Base-by-base conservation (phyloP, 2,113 vertebrate species). In the Spea bombifrons region DNA sequence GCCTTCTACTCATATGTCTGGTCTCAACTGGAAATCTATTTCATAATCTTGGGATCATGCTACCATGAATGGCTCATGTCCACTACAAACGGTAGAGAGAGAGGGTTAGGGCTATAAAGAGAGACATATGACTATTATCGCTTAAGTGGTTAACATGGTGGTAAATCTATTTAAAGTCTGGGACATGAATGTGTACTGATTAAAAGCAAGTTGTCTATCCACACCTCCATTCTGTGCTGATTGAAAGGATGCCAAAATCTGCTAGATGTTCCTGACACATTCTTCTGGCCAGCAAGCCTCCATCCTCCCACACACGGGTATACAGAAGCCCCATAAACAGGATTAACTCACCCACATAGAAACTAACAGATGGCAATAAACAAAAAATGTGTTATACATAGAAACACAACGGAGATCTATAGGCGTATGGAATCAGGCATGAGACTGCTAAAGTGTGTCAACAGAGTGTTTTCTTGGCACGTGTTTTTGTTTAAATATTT, bases 311-410 rank as follows among this genome's bases (percentile, higher is more conserved):
- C 49, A 70, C 67, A 70, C 17, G 50, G 67, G 67, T 70, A 70
- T 70, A 70, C 67, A 71, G 69, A 71, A 71, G 69, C 69, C 69
- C 69, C 17, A 52, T 71, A 71, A 71, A 71, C 69, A 71, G 49
- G 69, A 71, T 71, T 71, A 71, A 53, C 69, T 71, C 69, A 7
- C 69, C 69, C 69, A 71, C 69, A 50, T 71, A 53, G 69, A 71
- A 52, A 71, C 69, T 49, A 71, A 71, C 69, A 71, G 69, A 71
- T 71, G 69, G 69, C 49, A 71, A 71, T 71, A 71, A 71, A 71
- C 69, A 71, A 71, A 71, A 8, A 71, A 17, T 71, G 49, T 53
- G 69, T 3, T 3, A 53, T 43, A 4, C 49, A 71, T 71, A 71
- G 69, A 52, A 50, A 71, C 49, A 9, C 47, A 49, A 9, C 4